Evolutionary conservation across 2,113 vertebrate species (phyloP).

Genomic region (Forbesichthys papilliferus): DNA sequence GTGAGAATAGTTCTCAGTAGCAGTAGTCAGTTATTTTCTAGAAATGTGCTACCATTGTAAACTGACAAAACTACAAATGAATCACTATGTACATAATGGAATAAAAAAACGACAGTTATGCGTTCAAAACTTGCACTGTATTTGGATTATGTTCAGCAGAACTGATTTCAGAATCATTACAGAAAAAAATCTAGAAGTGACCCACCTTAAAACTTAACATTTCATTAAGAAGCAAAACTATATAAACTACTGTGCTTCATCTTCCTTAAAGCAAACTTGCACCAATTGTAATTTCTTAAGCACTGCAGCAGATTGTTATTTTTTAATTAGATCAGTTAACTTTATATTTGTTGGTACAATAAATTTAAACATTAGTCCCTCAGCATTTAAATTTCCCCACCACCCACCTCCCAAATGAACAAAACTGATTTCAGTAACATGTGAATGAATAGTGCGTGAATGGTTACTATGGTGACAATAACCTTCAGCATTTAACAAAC

Average conservation of each 20-base stretch:
- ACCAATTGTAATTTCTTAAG: slow-evolving; percentile 81
- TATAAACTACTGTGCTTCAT: slow-evolving; percentile 64
- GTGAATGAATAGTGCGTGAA: slow-evolving; percentile 85
- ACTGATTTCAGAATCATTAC: slow-evolving; percentile 67
- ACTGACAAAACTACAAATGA: not conserved
- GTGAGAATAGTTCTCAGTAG: not conserved
- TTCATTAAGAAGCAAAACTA: slow-evolving; percentile 65
- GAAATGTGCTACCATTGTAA: not conserved
- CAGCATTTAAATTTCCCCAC: slow-evolving; percentile 49
- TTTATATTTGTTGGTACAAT: slow-evolving; percentile 65
- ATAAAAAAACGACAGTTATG: slow-evolving; percentile 64
- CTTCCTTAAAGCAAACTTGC: slow-evolving; percentile 80
- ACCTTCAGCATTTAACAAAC: slow-evolving; percentile 63
- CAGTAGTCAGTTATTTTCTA: not conserved
- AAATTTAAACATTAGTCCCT: slow-evolving; percentile 56
- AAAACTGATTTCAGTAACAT: slow-evolving; percentile 81
- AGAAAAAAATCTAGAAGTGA: slow-evolving; percentile 60
- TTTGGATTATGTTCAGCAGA: slow-evolving; percentile 75
- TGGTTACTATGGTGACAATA: slow-evolving; percentile 79
- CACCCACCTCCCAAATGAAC: slow-evolving; percentile 45
- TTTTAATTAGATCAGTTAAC: slow-evolving; percentile 77
- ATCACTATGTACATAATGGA: slow-evolving; percentile 38
- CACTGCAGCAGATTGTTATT: slow-evolving; percentile 73
- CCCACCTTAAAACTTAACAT: slow-evolving; percentile 59
- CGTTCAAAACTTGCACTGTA: slow-evolving; percentile 71